These are phyloP conservation scores for Watsonalla binaria DNA, from an alignment of 2,888 invertebrate genomes.

Conservation along the genomic window DNA sequence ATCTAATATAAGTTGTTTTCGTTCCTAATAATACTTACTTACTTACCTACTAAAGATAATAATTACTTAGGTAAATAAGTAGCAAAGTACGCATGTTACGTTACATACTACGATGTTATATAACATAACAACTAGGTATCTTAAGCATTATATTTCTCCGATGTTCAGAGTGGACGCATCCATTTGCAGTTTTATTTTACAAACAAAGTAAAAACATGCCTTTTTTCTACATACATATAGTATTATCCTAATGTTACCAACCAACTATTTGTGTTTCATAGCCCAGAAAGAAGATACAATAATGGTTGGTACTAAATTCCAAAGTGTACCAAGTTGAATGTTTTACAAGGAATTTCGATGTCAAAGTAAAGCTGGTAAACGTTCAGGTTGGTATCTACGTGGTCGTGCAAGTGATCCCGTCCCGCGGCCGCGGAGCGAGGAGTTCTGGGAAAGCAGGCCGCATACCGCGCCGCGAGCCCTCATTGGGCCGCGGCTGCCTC, in stretches of 20 bases:
- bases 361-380: conserved; percentile 10
- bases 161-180: too few species aligned
- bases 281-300: too few species aligned
- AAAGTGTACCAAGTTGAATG: neutral
- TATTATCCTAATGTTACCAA: too few species aligned
- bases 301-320: neutral
- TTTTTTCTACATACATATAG: too few species aligned
- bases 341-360: neutral
- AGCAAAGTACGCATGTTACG: too few species aligned
- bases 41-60: neutral
- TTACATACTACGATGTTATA: too few species aligned
- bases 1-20: conserved; percentile 2
- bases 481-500: conserved; percentile 48
- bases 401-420: conserved; percentile 40
- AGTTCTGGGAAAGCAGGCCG: conserved; percentile 75
- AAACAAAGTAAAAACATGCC: too few species aligned
- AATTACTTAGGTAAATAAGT: too few species aligned
- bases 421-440: conserved; percentile 36
- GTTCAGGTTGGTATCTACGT: conserved; percentile 20
- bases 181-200: too few species aligned
- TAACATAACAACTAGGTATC: too few species aligned
- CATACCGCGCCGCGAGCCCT: conserved; percentile 58
- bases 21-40: neutral
- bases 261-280: too few species aligned
- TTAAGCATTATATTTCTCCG: too few species aligned